Evolutionary conservation across 2,113 vertebrate genomes (phyloP), one percentile per base, ranked within the genome.

Genomic region (Motacilla alba): DNA sequence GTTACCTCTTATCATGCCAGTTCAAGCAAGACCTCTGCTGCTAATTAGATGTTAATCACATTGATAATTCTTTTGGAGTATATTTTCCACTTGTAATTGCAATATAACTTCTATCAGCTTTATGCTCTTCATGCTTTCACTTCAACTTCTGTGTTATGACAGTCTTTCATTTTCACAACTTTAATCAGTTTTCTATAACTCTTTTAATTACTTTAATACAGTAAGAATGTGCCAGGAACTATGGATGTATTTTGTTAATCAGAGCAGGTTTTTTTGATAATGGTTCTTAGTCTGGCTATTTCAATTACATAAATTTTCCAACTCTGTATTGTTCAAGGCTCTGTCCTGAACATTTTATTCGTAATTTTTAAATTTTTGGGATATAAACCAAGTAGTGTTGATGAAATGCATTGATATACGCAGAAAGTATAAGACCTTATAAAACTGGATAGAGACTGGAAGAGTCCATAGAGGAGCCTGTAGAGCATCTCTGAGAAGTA

Each of bases 11-110:
- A 56, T 87, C 47, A 58, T 90, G 69, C 30, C 13, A 50, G 18
- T 83, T 90, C 73, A 92, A 90, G 87, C 0, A 4, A 39, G 78
- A 91, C 74, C 63, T 79, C 70, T 70, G 31, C 30, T 82, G 50
- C 22, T 90, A 94, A 94, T 94, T 76, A 89, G 74, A 90, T 81
- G 56, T 46, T 87, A 94, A 96, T 83, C 59, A 60, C n/a, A 70
- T 15, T 47, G 41, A 84, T 91, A 83, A 68, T 87, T 89, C 44
- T 55, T 94, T 58, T 73, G 67, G 24, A 84, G 83, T 89, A 84
- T 91, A 23, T 93, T 88, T 89, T 92, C 39, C 60, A 18, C 62
- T 77, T 94, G 58, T 70, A 94, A 90, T 90, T 90, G 59, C 35
- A 70, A 70, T 83, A 77, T 55, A 93, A 60, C 10, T 52, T 76